Percentiles rank a stretch among this genome's conserved stretches.
Conservation (phyloP, 2,888 invertebrate species). For the Cantharis lateralis region DNA sequence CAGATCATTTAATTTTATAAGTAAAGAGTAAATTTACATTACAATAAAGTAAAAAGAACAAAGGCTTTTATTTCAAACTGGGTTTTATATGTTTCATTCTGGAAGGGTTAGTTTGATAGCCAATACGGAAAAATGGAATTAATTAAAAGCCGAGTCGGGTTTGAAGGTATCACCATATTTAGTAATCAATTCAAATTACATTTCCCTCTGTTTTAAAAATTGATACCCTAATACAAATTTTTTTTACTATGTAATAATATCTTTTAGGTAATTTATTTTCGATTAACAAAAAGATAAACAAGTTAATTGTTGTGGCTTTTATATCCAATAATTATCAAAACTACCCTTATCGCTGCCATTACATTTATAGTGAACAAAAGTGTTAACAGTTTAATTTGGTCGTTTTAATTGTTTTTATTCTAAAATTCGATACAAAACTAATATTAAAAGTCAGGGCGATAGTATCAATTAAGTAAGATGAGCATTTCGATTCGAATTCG, state of each 20-base stretch:
- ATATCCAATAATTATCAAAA: not conserved
- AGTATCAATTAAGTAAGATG: no score
- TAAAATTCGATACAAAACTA: not conserved
- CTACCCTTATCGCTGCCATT: not conserved
- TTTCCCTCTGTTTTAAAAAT: constrained; percentile 21
- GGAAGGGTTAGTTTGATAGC: constrained; percentile 26
- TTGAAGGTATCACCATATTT: constrained; percentile 25
- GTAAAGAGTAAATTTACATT: constrained; percentile 10
- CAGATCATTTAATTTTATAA: not conserved
- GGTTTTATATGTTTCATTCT: constrained; percentile 18
- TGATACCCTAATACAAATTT: not conserved
- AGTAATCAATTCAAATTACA: constrained; percentile 29
- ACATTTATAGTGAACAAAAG: not conserved
- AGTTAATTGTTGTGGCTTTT: not conserved
- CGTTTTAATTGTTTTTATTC: not conserved
- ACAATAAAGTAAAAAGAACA: constrained; percentile 25
- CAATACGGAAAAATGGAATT: constrained; percentile 31
- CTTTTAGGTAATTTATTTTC: not conserved
- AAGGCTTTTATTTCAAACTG: constrained; percentile 20
- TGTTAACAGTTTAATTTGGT: not conserved
- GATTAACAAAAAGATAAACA: not conserved
- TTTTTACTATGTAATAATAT: not conserved
- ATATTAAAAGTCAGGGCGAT: not conserved
- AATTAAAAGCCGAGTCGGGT: constrained; percentile 27
- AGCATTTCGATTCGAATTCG: no score